phyloP scores from a whole-genome alignment of 2,113 vertebrate species.

The Suncus etruscus region DNA sequence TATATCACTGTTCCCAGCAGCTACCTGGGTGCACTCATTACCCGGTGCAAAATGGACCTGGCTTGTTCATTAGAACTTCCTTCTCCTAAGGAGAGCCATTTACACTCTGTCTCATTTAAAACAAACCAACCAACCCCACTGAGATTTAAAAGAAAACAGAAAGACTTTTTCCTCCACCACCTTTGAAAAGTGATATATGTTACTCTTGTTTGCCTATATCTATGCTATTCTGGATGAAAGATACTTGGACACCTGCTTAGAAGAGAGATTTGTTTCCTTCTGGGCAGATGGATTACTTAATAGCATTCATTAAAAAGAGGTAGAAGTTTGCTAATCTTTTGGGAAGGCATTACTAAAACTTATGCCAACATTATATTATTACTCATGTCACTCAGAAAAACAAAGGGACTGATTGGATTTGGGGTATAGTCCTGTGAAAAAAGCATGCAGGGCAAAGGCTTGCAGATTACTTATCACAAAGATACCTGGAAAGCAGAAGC shows the following conservation, averaged over 20 bases:
- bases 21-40: constrained; percentile 74
- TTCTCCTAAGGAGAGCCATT: constrained; percentile 78
- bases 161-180: constrained; percentile 77
- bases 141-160: constrained; percentile 67
- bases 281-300: constrained; percentile 20
- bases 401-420: not conserved
- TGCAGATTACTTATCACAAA: not conserved
- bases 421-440: not conserved
- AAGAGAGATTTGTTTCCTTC: constrained; percentile 34
- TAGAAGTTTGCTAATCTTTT: constrained; percentile 51
- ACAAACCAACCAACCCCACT: constrained; percentile 66
- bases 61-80: constrained; percentile 76
- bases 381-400: not conserved
- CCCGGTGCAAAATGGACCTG: constrained; percentile 80
- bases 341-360: constrained; percentile 19
- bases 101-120: constrained; percentile 78
- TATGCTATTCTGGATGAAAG: constrained; percentile 50
- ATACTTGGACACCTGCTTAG: constrained; percentile 39
- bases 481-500: not conserved
- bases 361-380: constrained; percentile 26
- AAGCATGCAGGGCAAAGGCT: not conserved
- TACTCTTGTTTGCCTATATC: constrained; percentile 51
- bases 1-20: constrained; percentile 78
- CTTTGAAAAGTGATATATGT: constrained; percentile 39
- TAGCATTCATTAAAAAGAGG: constrained; percentile 54